Conservation (phyloP, 64 coral and sea anemone genomes). For the Actinia equina region DNA sequence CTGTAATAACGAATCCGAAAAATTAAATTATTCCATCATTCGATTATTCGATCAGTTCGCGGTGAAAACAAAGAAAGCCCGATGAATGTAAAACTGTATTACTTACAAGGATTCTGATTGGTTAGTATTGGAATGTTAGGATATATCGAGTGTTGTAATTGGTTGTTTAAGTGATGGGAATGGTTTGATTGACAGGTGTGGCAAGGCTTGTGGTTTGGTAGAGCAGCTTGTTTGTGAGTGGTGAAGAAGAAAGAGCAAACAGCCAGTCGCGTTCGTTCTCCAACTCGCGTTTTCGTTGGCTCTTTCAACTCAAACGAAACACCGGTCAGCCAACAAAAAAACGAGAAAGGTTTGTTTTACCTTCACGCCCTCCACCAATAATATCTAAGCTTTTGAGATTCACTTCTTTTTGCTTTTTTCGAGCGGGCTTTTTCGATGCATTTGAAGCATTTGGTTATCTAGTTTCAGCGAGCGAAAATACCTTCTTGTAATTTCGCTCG, state of each 20-base stretch:
- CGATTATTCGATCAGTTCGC: too few species aligned
- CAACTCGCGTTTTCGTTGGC: constrained; percentile 99
- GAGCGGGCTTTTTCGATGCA: constrained; percentile 24
- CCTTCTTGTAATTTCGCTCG: background rate
- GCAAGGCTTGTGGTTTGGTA: constrained; percentile 59
- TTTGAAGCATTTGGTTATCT: background rate
- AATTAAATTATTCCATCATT: background rate
- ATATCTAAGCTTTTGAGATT: constrained; percentile 85
- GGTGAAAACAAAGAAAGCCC: background rate
- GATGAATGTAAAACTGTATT: background rate
- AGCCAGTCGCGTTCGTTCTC: constrained; percentile 93
- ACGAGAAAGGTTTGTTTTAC: constrained; percentile 99
- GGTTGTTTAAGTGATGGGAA: constrained; percentile 48
- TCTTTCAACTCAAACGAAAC: constrained; percentile 99
- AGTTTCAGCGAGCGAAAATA: constrained; percentile 11
- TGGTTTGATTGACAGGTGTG: constrained; percentile 87
- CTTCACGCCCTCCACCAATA: constrained; percentile 99
- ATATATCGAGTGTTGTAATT: constrained; percentile 34
- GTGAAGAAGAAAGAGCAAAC: constrained; percentile 81
- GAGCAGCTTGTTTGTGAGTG: constrained; percentile 98
- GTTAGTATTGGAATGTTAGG: background rate
- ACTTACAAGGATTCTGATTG: constrained; percentile 51
- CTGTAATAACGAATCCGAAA: background rate
- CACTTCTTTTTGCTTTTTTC: constrained; percentile 50
- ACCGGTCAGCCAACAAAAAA: constrained; percentile 98